Conservation (phyloP, 2,113 vertebrate genomes). For the Xiphorhynchus elegans region DNA sequence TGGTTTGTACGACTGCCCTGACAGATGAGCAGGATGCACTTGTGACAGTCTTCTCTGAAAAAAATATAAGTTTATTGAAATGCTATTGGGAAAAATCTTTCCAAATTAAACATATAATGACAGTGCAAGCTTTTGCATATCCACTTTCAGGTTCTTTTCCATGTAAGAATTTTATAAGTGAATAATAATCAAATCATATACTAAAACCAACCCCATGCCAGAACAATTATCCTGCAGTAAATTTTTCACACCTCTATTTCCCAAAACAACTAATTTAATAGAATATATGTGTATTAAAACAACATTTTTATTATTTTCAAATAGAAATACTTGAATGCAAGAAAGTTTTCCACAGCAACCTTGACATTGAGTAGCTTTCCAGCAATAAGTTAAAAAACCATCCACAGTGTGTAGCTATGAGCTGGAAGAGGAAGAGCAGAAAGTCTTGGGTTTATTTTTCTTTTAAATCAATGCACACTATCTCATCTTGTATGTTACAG, state of each 20-base stretch:
- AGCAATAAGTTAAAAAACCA: neutral
- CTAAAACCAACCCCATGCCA: neutral
- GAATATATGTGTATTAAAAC: neutral
- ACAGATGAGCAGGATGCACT: neutral
- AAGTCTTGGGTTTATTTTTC: neutral
- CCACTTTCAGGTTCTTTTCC: neutral
- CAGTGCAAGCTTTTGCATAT: neutral
- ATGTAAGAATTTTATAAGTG: neutral
- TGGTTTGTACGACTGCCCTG: neutral
- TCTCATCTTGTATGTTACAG: neutral
- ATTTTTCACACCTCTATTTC: neutral
- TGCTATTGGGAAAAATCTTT: neutral
- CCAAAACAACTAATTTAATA: neutral
- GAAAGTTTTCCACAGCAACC: neutral
- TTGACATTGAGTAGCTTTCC: neutral
- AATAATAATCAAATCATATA: neutral
- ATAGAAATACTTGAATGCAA: neutral
- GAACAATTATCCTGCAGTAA: neutral
- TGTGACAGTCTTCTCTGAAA: neutral
- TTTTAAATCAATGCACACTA: neutral
- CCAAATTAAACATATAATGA: neutral
- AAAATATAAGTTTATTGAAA: neutral
- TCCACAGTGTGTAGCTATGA: neutral
- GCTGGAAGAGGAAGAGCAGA: neutral
- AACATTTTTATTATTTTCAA: neutral